phyloP scores from a whole-genome alignment of 2,797 vertebrate species.

The Taeniopygia guttata region DNA sequence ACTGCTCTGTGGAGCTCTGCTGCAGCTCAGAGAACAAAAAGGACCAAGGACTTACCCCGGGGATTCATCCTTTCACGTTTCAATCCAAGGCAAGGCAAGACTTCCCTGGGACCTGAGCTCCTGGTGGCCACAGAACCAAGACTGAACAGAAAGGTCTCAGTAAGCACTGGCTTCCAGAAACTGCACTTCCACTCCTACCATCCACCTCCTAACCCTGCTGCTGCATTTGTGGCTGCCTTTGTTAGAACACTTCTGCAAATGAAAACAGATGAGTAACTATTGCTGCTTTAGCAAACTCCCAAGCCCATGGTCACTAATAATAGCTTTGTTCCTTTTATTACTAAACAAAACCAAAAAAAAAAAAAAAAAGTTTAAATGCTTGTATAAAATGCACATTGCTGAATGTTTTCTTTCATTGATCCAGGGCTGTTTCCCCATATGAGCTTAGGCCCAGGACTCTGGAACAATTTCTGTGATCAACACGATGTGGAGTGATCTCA shows the following conservation, averaged over 20 bases:
- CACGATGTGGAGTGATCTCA: accelerated
- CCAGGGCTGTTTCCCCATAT: not conserved
- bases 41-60: slow-evolving; percentile 70
- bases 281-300: slow-evolving; percentile 66
- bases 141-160: slow-evolving; percentile 38
- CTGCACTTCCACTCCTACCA: slow-evolving; percentile 68
- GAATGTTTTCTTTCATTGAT: slow-evolving; percentile 47
- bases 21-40: slow-evolving; percentile 8
- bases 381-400: slow-evolving; percentile 35
- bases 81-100: slow-evolving; percentile 44
- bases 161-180: slow-evolving; percentile 60
- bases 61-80: slow-evolving; percentile 62
- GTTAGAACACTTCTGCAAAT: slow-evolving; percentile 78
- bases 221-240: slow-evolving; percentile 62
- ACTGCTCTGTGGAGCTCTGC: not conserved
- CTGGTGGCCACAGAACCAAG: slow-evolving; percentile 28
- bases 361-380: slow-evolving; percentile 19
- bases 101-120: not conserved
- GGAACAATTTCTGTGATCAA: not conserved
- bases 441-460: not conserved
- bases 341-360: slow-evolving; percentile 35
- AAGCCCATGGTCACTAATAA: slow-evolving; percentile 63
- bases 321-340: slow-evolving; percentile 62
- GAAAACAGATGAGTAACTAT: slow-evolving; percentile 74
- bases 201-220: slow-evolving; percentile 64